A percentile compares a stretch with the other conserved stretches of the same genome.
Evolutionary conservation across 1,140 invertebrate genomes (phyloP).

Genomic region (Diachasmimorpha longicaudata): DNA sequence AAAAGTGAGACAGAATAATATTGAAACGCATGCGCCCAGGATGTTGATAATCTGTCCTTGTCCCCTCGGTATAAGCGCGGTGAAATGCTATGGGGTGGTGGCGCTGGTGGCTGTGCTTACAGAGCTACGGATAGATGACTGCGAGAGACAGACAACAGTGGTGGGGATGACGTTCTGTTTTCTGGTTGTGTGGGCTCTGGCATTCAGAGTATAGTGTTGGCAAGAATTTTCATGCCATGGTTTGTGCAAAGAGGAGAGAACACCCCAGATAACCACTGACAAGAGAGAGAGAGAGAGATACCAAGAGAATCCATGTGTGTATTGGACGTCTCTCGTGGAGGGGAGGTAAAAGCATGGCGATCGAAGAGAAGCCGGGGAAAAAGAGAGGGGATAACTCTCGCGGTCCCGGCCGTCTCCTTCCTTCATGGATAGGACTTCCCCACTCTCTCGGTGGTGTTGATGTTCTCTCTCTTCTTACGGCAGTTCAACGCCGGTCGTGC

Average conservation of each 20-base stretch:
- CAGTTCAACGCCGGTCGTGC: slow-evolving; percentile 62
- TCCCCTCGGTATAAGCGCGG: neutral
- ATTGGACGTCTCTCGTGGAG: neutral
- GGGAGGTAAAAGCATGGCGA: too few species aligned
- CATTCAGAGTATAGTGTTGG: neutral
- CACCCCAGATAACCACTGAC: neutral
- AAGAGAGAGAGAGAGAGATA: neutral
- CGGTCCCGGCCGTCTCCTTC: slow-evolving; percentile 15
- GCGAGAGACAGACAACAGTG: too few species aligned
- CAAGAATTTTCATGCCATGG: slow-evolving; percentile 3
- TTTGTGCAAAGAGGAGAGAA: neutral
- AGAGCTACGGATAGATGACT: too few species aligned
- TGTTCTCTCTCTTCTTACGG: slow-evolving; percentile 40
- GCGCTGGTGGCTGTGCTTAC: too few species aligned
- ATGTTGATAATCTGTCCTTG: neutral
- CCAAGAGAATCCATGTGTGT: neutral
- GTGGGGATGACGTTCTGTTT: neutral
- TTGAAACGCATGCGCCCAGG: neutral
- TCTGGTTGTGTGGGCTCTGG: neutral
- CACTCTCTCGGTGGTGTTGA: slow-evolving; percentile 10
- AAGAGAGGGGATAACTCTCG: slow-evolving; percentile 6
- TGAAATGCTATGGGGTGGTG: too few species aligned
- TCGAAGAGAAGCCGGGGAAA: slow-evolving; percentile 11
- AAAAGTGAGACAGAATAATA: neutral
- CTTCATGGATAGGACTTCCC: slow-evolving; percentile 13